Evolutionary conservation across 2,797 vertebrate genomes (phyloP).

Genomic region (Oreochromis grahami): DNA sequence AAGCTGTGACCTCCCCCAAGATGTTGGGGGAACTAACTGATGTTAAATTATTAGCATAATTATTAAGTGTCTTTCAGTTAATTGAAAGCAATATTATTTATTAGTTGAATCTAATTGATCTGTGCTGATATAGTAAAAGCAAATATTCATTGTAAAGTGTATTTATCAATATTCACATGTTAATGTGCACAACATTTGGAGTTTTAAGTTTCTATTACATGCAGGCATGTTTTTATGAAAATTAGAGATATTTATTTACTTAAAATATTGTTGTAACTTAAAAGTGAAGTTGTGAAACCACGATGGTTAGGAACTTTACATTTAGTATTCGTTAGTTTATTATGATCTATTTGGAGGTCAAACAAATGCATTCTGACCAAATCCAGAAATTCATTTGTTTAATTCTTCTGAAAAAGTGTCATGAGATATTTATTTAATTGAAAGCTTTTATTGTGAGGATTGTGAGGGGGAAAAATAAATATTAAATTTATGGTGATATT

Average conservation of each 20-base stretch:
- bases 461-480: not conserved
- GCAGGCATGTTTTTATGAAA: conserved; percentile 9
- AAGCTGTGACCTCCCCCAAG: not conserved
- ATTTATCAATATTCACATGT: not conserved
- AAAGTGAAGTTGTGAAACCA: not conserved
- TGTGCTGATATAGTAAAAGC: not conserved
- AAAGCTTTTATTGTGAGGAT: not conserved
- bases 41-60: not conserved
- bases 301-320: not conserved
- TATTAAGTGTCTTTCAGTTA: not conserved
- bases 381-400: not conserved
- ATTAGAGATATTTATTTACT: not conserved
- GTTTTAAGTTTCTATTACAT: not conserved
- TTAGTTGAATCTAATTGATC: conserved; percentile 1
- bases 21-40: not conserved
- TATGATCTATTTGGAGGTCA: not conserved
- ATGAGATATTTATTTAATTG: not conserved
- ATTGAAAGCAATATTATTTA: conserved; percentile 4
- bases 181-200: not conserved
- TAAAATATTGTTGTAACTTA: not conserved
- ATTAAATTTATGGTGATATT: not conserved
- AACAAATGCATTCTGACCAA: not conserved
- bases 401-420: not conserved
- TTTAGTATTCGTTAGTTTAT: fast-evolving
- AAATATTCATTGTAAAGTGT: conserved; percentile 13